Conservation (phyloP, 2,797 vertebrate species). For the Eupleurogrammus muticus region DNA sequence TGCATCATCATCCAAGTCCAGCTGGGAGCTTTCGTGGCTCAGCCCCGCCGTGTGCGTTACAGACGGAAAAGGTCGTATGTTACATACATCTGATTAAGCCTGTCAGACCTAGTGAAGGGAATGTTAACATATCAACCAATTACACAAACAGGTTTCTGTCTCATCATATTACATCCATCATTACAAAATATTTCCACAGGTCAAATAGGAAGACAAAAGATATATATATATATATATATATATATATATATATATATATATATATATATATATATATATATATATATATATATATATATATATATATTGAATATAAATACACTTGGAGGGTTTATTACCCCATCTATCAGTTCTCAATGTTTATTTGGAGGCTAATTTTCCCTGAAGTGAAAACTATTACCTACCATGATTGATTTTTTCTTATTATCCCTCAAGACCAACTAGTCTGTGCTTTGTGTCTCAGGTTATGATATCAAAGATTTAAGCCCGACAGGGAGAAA, state of each 20-base stretch:
- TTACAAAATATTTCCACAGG: background rate
- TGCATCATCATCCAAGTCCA: conserved; percentile 58
- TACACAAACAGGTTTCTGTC: background rate
- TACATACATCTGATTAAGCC: conserved; percentile 5
- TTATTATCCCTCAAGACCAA: conserved; percentile 29
- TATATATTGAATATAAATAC: background rate
- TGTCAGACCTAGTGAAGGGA: background rate
- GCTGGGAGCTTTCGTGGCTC: conserved; percentile 52
- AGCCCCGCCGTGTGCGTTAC: conserved; percentile 30
- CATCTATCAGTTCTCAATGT: conserved; percentile 13
- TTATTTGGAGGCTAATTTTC: conserved; percentile 16
- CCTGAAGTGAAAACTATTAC: conserved; percentile 9
- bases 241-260: too few relatives aligned
- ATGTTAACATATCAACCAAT: conserved; percentile 17
- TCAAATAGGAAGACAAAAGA: background rate
- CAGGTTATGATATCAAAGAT: conserved; percentile 44
- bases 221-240: too few relatives aligned
- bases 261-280: too few relatives aligned
- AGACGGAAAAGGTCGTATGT: conserved; percentile 12
- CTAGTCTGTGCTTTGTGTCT: conserved; percentile 36
- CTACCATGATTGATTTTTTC: background rate
- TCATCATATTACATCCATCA: background rate
- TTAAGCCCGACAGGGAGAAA: conserved; percentile 47
- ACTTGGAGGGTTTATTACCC: conserved; percentile 1
- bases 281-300: too few relatives aligned